These are phyloP conservation scores for Drosophila ezoana DNA, from an alignment of 2,888 invertebrate species.

Conservation along the genomic window DNA sequence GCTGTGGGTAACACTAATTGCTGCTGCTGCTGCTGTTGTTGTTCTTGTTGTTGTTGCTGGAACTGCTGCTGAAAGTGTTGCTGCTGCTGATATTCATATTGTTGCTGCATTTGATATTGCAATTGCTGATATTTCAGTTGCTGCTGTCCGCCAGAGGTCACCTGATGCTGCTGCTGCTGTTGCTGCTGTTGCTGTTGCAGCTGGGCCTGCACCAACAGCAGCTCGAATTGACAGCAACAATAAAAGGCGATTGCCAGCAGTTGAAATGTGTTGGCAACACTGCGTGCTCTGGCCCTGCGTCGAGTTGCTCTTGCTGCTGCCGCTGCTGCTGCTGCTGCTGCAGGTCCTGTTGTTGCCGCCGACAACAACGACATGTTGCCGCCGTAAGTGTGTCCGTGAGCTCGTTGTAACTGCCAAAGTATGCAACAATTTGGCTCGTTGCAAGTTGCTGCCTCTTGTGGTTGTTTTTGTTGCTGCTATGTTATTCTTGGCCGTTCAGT, in stretches of 20 bases:
- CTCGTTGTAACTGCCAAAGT: conserved; percentile 46
- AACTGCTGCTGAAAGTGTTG: conserved; percentile 74
- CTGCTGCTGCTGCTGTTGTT: conserved; percentile 48
- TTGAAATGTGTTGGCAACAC: conserved; percentile 66
- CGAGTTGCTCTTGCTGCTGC: conserved; percentile 31
- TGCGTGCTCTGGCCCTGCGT: conserved; percentile 30
- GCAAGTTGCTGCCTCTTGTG: conserved; percentile 25
- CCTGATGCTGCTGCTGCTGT: conserved; percentile 55
- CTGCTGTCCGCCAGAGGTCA: conserved; percentile 45
- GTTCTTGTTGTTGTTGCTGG: conserved; percentile 64
- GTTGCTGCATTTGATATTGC: conserved; percentile 78
- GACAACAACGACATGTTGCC: conserved; percentile 62
- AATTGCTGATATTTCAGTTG: conserved; percentile 75
- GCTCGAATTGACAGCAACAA: conserved; percentile 63
- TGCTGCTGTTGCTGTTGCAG: conserved; percentile 55
- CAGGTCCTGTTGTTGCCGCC: conserved; percentile 19
- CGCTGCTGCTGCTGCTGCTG: conserved; percentile 15
- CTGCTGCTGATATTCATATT: conserved; percentile 77
- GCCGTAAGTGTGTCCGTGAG: conserved; percentile 26
- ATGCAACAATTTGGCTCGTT: conserved; percentile 57
- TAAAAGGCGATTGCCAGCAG: conserved; percentile 63
- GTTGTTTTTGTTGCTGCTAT: conserved; percentile 20
- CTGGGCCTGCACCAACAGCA: conserved; percentile 50
- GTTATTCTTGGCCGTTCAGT: conserved; percentile 51
- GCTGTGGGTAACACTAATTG: conserved; percentile 41